Base-by-base conservation (phyloP, 2,113 vertebrate genomes). In the Corythoichthys intestinalis region DNA sequence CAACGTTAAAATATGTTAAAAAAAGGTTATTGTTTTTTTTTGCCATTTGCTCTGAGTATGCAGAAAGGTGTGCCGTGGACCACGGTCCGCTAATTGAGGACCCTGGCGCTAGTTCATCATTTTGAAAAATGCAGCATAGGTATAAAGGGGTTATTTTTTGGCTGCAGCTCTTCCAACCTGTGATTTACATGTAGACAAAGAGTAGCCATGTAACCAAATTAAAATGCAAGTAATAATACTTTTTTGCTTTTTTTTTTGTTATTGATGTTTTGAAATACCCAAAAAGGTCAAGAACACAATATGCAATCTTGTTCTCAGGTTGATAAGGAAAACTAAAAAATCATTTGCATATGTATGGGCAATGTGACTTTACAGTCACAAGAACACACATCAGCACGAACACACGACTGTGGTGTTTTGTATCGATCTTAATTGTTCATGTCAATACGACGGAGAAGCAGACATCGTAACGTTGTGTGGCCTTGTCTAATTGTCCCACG, bases 401-500 rank as follows among this genome's bases (percentile, higher is more conserved):
- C 44, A 47, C 66, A 66, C 8, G 38, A 56, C 60, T 65, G 2
- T 17, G n/a, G 35, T 14, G 47, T 73, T 41, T 49, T 71, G 47
- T 74, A 49, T 81, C 57, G 66, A 68, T 56, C 79, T 75, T 83
- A 73, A 71, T 53, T 73, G 76, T 73, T 56, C 38, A 35, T 72
- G 56, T 75, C 20, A 46, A 72, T 39, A 50, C 46, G 28, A 58
- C 66, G 62, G 64, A 65, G 62, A 34, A 28, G 69, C 50, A 53
- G 59, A 48, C 73, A 65, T 81, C 74, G 66, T 57, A 72, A 67
- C 49, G 66, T 65, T 66, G 63, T 66, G 60, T 77, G 75, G 78
- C 74, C 83, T 82, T 76, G 80, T 79, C 66, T 83, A 79, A 87
- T 80, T 85, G 76, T 81, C 71, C 58, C 47, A 28, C 9, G 66